phyloP scores from a whole-genome alignment of 2,113 vertebrate species.

The Etheostoma spectabile region DNA sequence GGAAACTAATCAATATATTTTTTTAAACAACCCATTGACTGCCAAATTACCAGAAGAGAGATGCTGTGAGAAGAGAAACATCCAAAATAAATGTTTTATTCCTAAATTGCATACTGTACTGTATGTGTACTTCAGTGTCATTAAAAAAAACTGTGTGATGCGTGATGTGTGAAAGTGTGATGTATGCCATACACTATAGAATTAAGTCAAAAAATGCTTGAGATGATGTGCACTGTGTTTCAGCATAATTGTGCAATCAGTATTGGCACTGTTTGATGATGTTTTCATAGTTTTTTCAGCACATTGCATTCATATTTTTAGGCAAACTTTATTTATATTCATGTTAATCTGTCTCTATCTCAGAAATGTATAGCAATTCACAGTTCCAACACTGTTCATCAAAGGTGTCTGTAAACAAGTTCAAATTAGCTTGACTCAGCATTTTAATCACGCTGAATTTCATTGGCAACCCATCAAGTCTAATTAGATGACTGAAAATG shows the following conservation, averaged over 20 bases:
- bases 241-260: not conserved
- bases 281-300: not conserved
- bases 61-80: not conserved
- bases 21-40: not conserved
- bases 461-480: not conserved
- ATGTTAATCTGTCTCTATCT: not conserved
- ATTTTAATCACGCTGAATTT: not conserved
- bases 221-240: not conserved
- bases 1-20: not conserved
- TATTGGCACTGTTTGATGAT: not conserved
- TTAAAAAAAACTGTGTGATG: not conserved
- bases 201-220: not conserved
- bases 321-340: not conserved
- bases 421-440: not conserved
- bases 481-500: constrained; percentile 4
- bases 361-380: not conserved
- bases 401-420: not conserved
- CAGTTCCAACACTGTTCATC: not conserved
- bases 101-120: not conserved
- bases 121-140: not conserved
- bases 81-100: not conserved
- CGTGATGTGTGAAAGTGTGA: too few relatives aligned
- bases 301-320: not conserved
- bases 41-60: not conserved
- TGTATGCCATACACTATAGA: too few relatives aligned